Conservation (phyloP, 2,888 invertebrate species). For the Melinaea menophilus region DNA sequence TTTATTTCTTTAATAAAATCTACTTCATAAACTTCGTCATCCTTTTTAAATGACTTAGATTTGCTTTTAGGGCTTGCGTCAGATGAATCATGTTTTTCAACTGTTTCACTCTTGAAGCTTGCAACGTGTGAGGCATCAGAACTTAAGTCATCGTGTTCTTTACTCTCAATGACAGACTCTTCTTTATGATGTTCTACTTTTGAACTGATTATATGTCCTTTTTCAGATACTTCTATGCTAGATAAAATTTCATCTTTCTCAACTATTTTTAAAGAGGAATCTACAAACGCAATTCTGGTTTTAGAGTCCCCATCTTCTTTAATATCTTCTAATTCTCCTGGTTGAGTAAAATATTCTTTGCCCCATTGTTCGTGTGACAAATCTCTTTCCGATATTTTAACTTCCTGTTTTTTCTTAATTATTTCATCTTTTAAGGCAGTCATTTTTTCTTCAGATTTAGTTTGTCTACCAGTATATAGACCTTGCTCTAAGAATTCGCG, state of each 20-base stretch:
- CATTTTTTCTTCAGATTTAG: conserved; percentile 72
- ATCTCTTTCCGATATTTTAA: conserved; percentile 74
- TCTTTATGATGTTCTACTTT: conserved; percentile 69
- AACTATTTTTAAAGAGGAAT: conserved; percentile 63
- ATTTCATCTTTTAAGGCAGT: conserved; percentile 72
- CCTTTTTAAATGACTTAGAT: conserved; percentile 72
- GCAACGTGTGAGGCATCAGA: conserved; percentile 71
- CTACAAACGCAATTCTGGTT: conserved; percentile 63
- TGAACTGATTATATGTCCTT: conserved; percentile 70
- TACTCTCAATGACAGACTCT: conserved; percentile 71
- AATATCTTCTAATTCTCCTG: conserved; percentile 68
- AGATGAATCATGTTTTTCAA: conserved; percentile 60
- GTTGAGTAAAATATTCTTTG: conserved; percentile 74
- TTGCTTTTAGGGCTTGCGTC: conserved; percentile 69
- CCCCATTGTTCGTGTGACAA: conserved; percentile 75
- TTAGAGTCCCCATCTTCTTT: conserved; percentile 65
- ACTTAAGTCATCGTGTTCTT: conserved; percentile 70
- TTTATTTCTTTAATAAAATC: conserved; percentile 76
- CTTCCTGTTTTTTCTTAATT: conserved; percentile 67
- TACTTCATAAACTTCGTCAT: conserved; percentile 71
- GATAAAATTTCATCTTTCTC: conserved; percentile 71
- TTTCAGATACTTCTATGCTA: conserved; percentile 65
- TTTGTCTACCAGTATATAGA: conserved; percentile 65
- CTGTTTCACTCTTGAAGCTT: conserved; percentile 66
- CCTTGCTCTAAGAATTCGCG: conserved; percentile 70